Evolutionary conservation across 2,113 vertebrate species (phyloP).

Genomic region (Prinia subflava): DNA sequence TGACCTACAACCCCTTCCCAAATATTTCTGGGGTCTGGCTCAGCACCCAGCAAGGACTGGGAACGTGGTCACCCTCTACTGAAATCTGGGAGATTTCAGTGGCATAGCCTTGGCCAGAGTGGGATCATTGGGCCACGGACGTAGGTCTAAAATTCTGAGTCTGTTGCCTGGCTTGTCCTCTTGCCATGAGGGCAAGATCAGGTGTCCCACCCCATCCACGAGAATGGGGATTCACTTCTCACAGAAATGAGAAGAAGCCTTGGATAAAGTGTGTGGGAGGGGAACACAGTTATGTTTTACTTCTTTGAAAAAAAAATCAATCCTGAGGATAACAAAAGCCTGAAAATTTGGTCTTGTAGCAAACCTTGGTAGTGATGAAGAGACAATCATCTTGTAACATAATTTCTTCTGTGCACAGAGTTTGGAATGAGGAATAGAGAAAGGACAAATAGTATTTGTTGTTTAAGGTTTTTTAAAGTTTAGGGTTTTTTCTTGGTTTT

Average conservation of each 20-base stretch:
- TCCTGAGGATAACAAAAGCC: neutral
- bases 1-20: neutral
- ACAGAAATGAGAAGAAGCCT: neutral
- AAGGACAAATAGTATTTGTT: neutral
- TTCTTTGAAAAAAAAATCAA: neutral
- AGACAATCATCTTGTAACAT: fast-evolving
- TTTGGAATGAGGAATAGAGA: neutral
- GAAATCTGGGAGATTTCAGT: neutral
- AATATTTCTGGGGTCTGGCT: neutral
- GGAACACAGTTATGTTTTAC: neutral
- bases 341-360: neutral
- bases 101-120: fast-evolving
- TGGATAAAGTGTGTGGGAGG: neutral
- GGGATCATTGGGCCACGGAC: neutral
- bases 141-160: neutral
- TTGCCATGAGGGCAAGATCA: neutral
- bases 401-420: neutral
- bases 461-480: fast-evolving
- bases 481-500: neutral
- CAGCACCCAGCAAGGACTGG: neutral
- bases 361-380: neutral
- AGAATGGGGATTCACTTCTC: no score
- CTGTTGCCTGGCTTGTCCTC: neutral
- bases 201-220: neutral
- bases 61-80: fast-evolving